Conservation (phyloP, 2,888 invertebrate species). For the Drosophila dives region DNA sequence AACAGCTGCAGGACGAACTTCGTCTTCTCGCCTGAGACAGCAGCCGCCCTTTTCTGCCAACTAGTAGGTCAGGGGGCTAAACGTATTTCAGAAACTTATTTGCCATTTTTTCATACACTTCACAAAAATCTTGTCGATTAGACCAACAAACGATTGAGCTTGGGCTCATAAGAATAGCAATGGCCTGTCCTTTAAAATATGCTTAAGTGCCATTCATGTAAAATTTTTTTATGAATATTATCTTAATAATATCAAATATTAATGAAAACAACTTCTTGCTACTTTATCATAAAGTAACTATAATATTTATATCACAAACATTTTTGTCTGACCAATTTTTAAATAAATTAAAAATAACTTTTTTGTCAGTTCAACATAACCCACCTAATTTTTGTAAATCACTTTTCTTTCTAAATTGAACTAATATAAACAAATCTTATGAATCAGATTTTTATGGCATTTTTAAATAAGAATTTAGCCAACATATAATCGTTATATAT, state of each 20-base stretch:
- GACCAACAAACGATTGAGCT: not conserved
- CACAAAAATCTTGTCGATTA: not conserved
- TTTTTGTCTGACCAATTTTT: not conserved
- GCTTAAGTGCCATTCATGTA: not conserved
- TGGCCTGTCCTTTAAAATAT: not conserved
- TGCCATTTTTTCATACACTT: constrained; percentile 20
- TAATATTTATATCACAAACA: not conserved
- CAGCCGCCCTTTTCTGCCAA: constrained; percentile 33
- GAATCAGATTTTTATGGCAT: not conserved
- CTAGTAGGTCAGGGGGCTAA: constrained; percentile 12
- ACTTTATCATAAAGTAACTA: not conserved
- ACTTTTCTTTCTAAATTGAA: not conserved
- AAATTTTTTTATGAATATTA: not conserved
- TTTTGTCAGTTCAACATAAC: not conserved
- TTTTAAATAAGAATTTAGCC: not conserved
- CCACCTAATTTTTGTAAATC: not conserved
- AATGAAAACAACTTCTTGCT: not conserved
- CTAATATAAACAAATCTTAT: not conserved
- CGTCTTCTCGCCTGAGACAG: constrained; percentile 15
- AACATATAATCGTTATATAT: not conserved
- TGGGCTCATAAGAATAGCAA: not conserved
- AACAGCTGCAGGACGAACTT: constrained; percentile 25
- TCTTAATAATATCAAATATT: not conserved
- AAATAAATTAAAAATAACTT: not conserved
- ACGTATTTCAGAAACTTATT: constrained; percentile 37